Conservation (phyloP, 2,888 invertebrate species). For the Drosophila tanythrix region DNA sequence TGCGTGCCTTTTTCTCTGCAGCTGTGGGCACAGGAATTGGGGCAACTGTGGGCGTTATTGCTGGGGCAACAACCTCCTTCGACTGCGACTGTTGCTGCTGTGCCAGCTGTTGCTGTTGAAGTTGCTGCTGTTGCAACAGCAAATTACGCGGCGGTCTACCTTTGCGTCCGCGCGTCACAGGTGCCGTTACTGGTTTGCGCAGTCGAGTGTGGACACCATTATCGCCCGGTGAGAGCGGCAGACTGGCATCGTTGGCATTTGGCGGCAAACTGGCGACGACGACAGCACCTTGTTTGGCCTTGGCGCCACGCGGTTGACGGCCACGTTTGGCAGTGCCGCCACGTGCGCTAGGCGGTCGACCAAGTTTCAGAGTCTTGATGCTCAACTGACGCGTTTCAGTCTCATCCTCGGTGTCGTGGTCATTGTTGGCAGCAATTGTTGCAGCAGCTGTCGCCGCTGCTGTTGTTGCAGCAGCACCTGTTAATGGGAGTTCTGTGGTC, state of each 20-base stretch:
- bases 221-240: conserved; percentile 57
- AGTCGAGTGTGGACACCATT: conserved; percentile 87
- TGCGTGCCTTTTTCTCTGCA: conserved; percentile 83
- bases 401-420: conserved; percentile 84
- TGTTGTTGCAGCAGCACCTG: conserved; percentile 19
- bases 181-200: conserved; percentile 81
- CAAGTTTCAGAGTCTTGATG: conserved; percentile 50
- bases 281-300: conserved; percentile 64
- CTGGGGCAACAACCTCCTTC: conserved; percentile 27
- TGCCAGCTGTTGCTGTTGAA: conserved; percentile 69
- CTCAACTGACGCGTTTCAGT: conserved; percentile 73
- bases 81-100: conserved; percentile 33
- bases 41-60: conserved; percentile 19
- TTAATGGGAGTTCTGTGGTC: conserved; percentile 18
- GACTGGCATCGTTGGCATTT: conserved; percentile 29
- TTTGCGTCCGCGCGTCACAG: conserved; percentile 83
- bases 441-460: conserved; percentile 16
- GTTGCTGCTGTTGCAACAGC: conserved; percentile 79
- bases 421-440: conserved; percentile 58
- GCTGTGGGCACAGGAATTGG: conserved; percentile 53
- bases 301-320: conserved; percentile 82
- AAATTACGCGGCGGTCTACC: conserved; percentile 85
- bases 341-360: conserved; percentile 70
- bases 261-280: conserved; percentile 51
- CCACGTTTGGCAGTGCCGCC: conserved; percentile 76